phyloP scores from a whole-genome alignment of 2,113 vertebrate species.

The Lethenteron reissneri region DNA sequence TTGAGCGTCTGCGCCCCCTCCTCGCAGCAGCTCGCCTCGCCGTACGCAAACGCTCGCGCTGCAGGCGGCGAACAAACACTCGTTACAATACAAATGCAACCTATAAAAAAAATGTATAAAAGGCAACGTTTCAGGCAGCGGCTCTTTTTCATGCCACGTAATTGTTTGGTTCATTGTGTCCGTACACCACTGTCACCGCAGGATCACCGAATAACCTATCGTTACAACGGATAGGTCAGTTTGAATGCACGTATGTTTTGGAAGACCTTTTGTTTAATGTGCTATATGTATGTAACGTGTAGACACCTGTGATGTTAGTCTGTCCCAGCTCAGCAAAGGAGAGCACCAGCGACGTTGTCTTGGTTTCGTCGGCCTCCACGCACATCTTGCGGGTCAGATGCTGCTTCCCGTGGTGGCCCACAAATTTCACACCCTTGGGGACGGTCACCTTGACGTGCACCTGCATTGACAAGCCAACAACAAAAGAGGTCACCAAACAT shows the following conservation, averaged over 20 bases:
- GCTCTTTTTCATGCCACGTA: too few relatives aligned
- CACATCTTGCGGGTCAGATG: constrained; percentile 63
- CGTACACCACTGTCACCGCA: too few relatives aligned
- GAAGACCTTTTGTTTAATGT: too few relatives aligned
- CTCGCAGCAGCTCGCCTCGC: constrained; percentile 37
- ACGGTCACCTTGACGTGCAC: constrained; percentile 59
- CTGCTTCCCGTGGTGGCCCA: constrained; percentile 56
- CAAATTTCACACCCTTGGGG: constrained; percentile 57
- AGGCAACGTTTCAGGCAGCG: too few relatives aligned
- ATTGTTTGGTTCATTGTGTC: too few relatives aligned
- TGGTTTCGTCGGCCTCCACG: constrained; percentile 39
- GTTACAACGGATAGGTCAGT: too few relatives aligned
- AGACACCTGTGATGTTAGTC: constrained; percentile 49
- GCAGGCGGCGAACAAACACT: constrained; percentile 10
- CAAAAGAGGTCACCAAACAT: fast-evolving
- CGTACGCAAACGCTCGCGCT: constrained; percentile 58
- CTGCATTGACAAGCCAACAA: constrained; percentile 16
- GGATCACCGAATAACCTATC: too few relatives aligned
- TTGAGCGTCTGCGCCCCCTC: constrained; percentile 28
- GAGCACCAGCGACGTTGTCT: constrained; percentile 49
- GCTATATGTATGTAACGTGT: too few relatives aligned
- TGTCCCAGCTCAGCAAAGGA: constrained; percentile 50
- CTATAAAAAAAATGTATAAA: too few relatives aligned
- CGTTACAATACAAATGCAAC: not conserved
- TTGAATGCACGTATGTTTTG: too few relatives aligned